A percentile compares a stretch with the other conserved stretches of the same genome.
Conservation (phyloP, 2,888 invertebrate species). For the Hirudinaria manillensis region DNA sequence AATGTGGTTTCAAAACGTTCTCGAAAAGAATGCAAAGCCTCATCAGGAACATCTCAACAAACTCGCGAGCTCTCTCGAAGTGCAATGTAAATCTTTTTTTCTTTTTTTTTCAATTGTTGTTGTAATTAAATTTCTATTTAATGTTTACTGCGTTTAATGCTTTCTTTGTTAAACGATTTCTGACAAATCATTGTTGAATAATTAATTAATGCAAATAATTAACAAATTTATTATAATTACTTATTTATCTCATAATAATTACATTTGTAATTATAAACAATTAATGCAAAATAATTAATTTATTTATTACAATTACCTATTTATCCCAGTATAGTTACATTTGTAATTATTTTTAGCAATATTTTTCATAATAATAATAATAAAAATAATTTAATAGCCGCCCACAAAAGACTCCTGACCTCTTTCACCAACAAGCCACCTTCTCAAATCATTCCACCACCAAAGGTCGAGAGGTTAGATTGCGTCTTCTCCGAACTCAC, state of each 20-base stretch:
- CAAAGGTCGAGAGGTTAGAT: background rate
- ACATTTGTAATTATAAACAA: too few relatives aligned
- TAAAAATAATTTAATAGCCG: conserved; percentile 3
- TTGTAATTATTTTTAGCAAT: too few relatives aligned
- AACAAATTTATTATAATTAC: background rate
- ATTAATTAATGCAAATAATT: too few relatives aligned
- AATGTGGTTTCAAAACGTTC: conserved; percentile 4
- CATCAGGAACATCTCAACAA: background rate
- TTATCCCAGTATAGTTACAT: too few relatives aligned
- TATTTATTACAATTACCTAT: background rate
- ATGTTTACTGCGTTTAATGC: background rate
- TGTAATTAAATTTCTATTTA: background rate
- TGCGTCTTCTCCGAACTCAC: background rate
- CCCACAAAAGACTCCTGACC: background rate
- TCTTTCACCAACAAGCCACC: conserved; percentile 3
- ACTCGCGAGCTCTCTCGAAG: background rate
- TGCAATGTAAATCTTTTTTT: background rate
- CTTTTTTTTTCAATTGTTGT: background rate
- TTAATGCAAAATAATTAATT: too few relatives aligned
- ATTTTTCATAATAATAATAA: too few relatives aligned
- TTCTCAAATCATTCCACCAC: background rate
- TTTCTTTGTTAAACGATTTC: background rate
- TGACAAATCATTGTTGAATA: too few relatives aligned
- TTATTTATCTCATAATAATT: too few relatives aligned
- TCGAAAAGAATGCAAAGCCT: background rate